Conservation (phyloP, 2,888 invertebrate species). For the Penaeus monodon region DNA sequence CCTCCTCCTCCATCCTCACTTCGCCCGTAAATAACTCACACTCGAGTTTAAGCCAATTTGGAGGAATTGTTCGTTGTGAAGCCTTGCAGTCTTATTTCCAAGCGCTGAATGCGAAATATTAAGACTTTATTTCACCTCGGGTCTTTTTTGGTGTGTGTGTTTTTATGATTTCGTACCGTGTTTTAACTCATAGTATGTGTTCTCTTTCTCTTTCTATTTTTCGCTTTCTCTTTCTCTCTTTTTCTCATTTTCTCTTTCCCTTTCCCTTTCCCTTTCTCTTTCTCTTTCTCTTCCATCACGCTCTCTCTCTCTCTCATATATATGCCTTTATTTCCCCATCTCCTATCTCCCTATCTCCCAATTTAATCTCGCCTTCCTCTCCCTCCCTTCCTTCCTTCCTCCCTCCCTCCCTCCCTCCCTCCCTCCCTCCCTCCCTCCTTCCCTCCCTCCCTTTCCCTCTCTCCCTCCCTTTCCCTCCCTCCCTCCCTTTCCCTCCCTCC, state of each 20-base stretch:
- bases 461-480: constrained; percentile 34
- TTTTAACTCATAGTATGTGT: too few relatives aligned
- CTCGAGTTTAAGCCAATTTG: constrained; percentile 58
- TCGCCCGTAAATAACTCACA: constrained; percentile 52
- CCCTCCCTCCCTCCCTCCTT: constrained; percentile 65
- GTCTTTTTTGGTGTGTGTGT: too few relatives aligned
- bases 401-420: constrained; percentile 58
- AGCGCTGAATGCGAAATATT: neutral
- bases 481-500: neutral
- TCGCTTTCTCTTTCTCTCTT: constrained; percentile 70
- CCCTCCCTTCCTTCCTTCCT: too few relatives aligned
- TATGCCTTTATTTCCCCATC: too few relatives aligned
- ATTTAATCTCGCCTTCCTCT: neutral
- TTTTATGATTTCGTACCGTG: too few relatives aligned
- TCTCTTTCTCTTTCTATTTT: neutral
- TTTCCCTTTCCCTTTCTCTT: constrained; percentile 72
- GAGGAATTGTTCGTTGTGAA: constrained; percentile 66
- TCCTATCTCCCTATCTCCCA: too few relatives aligned
- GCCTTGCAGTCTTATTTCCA: constrained; percentile 38
- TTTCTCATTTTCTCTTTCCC: constrained; percentile 87
- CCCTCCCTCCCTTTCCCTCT: neutral
- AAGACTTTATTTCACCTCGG: constrained; percentile 4
- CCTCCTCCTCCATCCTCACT: too few relatives aligned
- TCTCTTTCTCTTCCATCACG: constrained; percentile 61
- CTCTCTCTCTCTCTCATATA: neutral